phyloP scores from a whole-genome alignment of 2,888 invertebrate genomes.

The Anorthoa munda region DNA sequence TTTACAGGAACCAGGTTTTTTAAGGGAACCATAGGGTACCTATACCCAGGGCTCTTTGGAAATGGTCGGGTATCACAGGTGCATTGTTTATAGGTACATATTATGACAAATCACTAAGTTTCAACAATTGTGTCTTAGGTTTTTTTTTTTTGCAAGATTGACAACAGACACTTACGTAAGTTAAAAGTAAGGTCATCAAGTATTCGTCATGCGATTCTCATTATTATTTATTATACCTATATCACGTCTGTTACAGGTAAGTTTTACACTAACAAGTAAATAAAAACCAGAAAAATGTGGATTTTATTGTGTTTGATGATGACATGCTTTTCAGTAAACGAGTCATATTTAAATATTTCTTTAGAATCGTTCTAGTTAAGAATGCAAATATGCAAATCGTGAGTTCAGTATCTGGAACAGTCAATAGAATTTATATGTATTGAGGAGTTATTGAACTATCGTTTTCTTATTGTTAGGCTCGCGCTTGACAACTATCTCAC shows the following conservation, averaged over 20 bases:
- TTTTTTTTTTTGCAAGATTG: constrained; percentile 36
- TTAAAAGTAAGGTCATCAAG: constrained; percentile 49
- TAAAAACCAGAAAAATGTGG: constrained; percentile 6
- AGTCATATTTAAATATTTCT: neutral
- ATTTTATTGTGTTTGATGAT: constrained; percentile 8
- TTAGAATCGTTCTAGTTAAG: neutral
- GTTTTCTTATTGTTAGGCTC: neutral
- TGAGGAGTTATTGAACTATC: neutral
- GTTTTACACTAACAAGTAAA: constrained; percentile 32
- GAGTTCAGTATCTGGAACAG: neutral
- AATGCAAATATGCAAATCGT: constrained; percentile 13
- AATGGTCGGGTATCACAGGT: neutral
- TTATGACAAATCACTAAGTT: constrained; percentile 9
- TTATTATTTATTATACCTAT: constrained; percentile 29
- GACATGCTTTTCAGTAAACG: neutral
- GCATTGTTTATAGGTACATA: neutral
- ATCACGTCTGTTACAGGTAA: constrained; percentile 46
- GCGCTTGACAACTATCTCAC: too few species aligned
- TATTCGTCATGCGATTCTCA: constrained; percentile 55
- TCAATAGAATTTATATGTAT: neutral
- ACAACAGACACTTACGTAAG: constrained; percentile 39
- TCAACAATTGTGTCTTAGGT: constrained; percentile 13
- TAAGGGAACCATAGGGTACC: too few species aligned
- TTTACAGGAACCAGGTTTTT: too few species aligned
- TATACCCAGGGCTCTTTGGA: too few species aligned